These are phyloP conservation scores for Proteles cristata DNA, from an alignment of 2,113 vertebrate species.

Conservation along the genomic window DNA sequence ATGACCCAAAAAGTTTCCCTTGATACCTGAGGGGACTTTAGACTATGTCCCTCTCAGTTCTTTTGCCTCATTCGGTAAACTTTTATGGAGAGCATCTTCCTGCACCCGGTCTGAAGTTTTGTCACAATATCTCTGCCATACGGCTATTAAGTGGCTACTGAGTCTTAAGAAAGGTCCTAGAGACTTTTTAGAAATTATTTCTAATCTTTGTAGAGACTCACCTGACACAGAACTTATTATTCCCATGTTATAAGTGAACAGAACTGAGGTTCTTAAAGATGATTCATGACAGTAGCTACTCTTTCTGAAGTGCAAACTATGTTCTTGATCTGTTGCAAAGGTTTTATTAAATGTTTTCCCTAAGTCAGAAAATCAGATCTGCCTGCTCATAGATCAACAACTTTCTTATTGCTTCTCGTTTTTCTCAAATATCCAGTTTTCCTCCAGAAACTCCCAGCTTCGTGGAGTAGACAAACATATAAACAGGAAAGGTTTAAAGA, in stretches of 20 bases:
- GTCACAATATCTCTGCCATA: no score
- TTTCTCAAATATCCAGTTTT: no score
- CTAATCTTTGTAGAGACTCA: neutral
- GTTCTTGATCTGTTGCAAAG: neutral
- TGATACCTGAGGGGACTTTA: neutral
- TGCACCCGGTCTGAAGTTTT: neutral
- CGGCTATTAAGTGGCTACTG: neutral
- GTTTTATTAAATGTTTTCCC: neutral
- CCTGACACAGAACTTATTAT: neutral
- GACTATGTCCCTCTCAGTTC: neutral
- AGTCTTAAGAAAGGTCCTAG: neutral
- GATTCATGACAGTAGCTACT: rapidly evolving
- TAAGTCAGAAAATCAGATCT: neutral
- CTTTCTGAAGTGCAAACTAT: rapidly evolving
- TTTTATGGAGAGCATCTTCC: neutral
- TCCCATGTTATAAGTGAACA: neutral
- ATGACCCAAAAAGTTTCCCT: neutral
- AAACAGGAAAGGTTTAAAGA: neutral
- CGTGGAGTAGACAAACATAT: neutral
- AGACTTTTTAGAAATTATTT: neutral
- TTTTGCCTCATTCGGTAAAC: neutral
- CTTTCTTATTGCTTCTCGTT: neutral
- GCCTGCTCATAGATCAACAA: neutral
- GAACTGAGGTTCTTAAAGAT: neutral
- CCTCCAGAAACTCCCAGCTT: neutral